Evolutionary conservation across 2,888 invertebrate genomes (phyloP), one percentile per base, ranked within the genome.

Genomic region (Chromoteleia sp.): DNA sequence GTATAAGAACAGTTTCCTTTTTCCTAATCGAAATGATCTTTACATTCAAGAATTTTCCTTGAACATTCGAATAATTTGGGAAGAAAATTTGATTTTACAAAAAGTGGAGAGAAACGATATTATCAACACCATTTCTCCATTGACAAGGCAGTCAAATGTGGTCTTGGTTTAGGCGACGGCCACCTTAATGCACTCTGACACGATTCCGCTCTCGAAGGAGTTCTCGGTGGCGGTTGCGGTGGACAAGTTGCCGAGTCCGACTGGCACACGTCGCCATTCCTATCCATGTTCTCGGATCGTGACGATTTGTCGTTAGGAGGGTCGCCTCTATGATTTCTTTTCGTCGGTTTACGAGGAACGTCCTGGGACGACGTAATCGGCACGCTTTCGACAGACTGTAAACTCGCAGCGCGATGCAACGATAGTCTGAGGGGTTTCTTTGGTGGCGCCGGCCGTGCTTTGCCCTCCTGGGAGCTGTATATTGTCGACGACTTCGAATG

Each of bases 341-440:
- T 95, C 67, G 93, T 93, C 0, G 95, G 94, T 86, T 94, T 95
- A 17, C 89, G 87, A 33, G 84, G 79, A 12, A 81, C 43, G 1
- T 89, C 89, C 33, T 88, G 86, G 5, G 83, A 71, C 0, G 89
- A 85, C 0, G 87, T 82, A 0, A 90, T 87, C 0, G 92, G 92
- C 0, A 92, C 88, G 54, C 89, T 92, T 82, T 93, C 93, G 0
- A 96, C 94, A 0, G 96, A 96, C 88, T 96, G 96, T 56, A 96
- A 93, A 90, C 97, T 97, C 81, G 96, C 95, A 0, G 97, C 96
- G 85, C 97, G 94, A 89, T 97, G 97, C 58, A 97, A 92, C 0
- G 97, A 97, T 41, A 97, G 92, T 7, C 97, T 93, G 56, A 97
- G 91, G 0, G 97, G 97, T 89, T 97, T 97, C 87, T 97, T 96